Evolutionary conservation across 2,113 vertebrate species (phyloP).

Genomic region (Hydrolagus affinis): DNA sequence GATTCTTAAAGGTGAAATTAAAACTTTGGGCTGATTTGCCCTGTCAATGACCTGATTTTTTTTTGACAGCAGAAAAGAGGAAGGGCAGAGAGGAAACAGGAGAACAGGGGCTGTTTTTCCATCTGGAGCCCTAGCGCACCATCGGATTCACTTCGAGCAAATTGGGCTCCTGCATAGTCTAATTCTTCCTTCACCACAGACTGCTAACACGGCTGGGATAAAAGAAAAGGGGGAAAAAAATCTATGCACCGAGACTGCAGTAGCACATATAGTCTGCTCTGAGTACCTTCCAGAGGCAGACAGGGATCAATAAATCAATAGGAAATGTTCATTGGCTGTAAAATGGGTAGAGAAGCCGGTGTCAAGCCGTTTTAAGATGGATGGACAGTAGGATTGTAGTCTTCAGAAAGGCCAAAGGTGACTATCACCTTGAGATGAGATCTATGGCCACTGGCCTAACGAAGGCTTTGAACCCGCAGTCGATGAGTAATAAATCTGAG

Average conservation of each 20-base stretch:
- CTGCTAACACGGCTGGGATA: conserved; percentile 59
- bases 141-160: conserved; percentile 51
- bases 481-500: conserved; percentile 29
- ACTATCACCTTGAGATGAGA: conserved; percentile 69
- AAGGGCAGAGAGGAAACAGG: conserved; percentile 8
- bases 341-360: conserved; percentile 80
- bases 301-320: conserved; percentile 96
- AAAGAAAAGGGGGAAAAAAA: conserved; percentile 72
- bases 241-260: conserved; percentile 67
- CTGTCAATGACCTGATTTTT: not conserved
- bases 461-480: conserved; percentile 56
- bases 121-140: conserved; percentile 39
- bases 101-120: conserved; percentile 49
- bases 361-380: conserved; percentile 83
- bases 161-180: conserved; percentile 76
- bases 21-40: not conserved
- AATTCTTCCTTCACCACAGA: conserved; percentile 73
- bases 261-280: conserved; percentile 73
- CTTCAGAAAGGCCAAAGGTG: conserved; percentile 64
- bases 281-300: conserved; percentile 81
- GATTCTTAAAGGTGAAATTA: not conserved
- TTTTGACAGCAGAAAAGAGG: not conserved
- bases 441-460: conserved; percentile 51
- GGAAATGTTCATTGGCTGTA: conserved; percentile 90
- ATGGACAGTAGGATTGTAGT: conserved; percentile 70